Conservation (phyloP, 2,888 invertebrate species). For the Heliconius erato region DNA sequence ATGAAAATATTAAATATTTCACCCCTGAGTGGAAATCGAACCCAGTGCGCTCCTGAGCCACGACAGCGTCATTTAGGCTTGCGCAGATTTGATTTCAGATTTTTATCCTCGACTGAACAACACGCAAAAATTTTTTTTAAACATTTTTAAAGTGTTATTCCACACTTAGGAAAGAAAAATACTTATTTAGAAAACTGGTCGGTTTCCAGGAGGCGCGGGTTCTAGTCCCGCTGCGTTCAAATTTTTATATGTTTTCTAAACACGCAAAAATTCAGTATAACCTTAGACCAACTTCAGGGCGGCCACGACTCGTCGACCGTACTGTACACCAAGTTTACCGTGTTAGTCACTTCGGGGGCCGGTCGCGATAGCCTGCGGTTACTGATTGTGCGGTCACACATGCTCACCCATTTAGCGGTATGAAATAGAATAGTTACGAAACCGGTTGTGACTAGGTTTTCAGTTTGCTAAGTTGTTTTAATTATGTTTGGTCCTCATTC, state of each 20-base stretch:
- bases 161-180: no score
- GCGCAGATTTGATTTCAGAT: no score
- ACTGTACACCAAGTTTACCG: neutral
- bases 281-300: neutral
- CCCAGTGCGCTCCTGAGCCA: no score
- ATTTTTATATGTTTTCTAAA: neutral
- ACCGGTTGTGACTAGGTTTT: conserved; percentile 4
- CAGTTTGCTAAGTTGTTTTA: neutral
- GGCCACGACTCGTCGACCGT: neutral
- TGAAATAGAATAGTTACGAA: conserved; percentile 22
- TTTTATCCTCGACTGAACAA: neutral
- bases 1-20: no score
- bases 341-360: conserved; percentile 14
- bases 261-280: neutral
- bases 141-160: no score
- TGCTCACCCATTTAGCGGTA: conserved; percentile 36
- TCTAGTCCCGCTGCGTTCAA: no score
- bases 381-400: conserved; percentile 35
- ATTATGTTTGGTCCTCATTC: neutral
- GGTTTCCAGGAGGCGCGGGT: no score
- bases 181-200: no score
- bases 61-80: no score
- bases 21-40: no score
- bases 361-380: conserved; percentile 38
- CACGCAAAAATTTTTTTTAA: no score